Base-by-base conservation (phyloP, 2,797 vertebrate genomes). In the Sebastolobus alascanus region DNA sequence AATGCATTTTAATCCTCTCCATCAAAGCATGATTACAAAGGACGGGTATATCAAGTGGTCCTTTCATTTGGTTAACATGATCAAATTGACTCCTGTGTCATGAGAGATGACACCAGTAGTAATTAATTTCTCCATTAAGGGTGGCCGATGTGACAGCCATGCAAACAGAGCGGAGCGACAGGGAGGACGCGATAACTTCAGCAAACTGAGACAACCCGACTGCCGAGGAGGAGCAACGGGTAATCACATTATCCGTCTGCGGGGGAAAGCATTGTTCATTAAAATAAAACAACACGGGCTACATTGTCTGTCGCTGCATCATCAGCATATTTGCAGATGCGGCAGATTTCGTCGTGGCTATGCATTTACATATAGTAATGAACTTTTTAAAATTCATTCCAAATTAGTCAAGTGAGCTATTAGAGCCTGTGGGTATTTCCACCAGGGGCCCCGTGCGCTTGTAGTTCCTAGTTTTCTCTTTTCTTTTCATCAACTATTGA, bases 81-180 rank as follows among this genome's bases (percentile, higher is more conserved):
- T 94, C 92, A 95, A 95, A 96, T 91, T 95, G 93, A 94, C 94
- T 95, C 88, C 91, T 93, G 92, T 92, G 93, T 93, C 93, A 90
- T 88, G 88, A 93, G 91, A 91, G 89, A 94, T 95, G 94, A 95
- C 95, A 95, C 90, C 85, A 86, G 80, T 85, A 85, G 93, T 94
- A 96, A 95, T 96, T 96, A 94, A 96, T 96, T 96, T 95, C 94
- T 95, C 92, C 92, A 96, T 95, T 96, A 95, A 93, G 86, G 90
- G 77, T 87, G 91, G 93, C 90, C 90, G 88, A 92, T 94, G 93
- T 94, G 95, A 94, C 95, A 94, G 91, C 92, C 92, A 91, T 92
- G 92, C 94, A 96, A 96, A 96, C 95, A 95, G 87, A 94, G 90
- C 68, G 5, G 84, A 87, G 90, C 87, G 91, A 92, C 89, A 82